Evolutionary conservation across 2,797 vertebrate genomes (phyloP).

Genomic region (Neosalanx taihuensis): DNA sequence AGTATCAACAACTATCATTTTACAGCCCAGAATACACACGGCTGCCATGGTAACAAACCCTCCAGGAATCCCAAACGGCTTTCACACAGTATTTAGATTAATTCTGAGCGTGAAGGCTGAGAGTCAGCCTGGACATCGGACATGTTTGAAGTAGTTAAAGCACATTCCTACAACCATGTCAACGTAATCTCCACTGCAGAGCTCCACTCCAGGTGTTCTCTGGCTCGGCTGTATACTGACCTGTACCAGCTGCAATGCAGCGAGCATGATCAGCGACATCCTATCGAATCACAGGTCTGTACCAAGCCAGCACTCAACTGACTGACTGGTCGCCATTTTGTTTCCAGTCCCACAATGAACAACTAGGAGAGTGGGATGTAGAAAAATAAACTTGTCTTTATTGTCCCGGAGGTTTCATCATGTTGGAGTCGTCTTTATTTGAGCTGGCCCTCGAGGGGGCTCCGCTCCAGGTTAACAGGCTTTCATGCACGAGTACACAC

Average conservation of each 20-base stretch:
- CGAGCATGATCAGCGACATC: neutral
- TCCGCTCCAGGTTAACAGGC: slow-evolving; percentile 49
- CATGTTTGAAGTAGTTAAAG: too few species aligned
- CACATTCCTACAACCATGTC: neutral
- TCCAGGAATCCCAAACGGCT: slow-evolving; percentile 4
- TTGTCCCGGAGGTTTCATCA: slow-evolving; percentile 34
- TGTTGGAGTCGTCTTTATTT: slow-evolving; percentile 55
- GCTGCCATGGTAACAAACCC: neutral
- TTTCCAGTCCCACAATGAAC: slow-evolving; percentile 22
- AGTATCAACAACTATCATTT: slow-evolving; percentile 11
- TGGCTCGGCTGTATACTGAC: neutral
- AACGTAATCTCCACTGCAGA: neutral
- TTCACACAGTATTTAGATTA: slow-evolving; percentile 3
- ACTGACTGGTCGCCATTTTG: neutral
- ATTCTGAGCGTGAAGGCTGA: neutral
- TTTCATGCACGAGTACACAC: slow-evolving; percentile 55
- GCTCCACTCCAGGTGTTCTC: neutral
- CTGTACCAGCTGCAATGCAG: neutral
- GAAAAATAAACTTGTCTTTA: slow-evolving; percentile 56
- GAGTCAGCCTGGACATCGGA: neutral
- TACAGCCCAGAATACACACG: slow-evolving; percentile 9
- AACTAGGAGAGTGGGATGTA: slow-evolving; percentile 30
- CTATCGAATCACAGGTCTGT: neutral
- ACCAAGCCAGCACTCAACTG: neutral
- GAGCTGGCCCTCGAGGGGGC: slow-evolving; percentile 44